A percentile compares a stretch with the other conserved stretches of the same genome.
These are phyloP conservation scores for Esox masquinongy DNA, from an alignment of 2,797 vertebrate genomes.

Conservation along the genomic window DNA sequence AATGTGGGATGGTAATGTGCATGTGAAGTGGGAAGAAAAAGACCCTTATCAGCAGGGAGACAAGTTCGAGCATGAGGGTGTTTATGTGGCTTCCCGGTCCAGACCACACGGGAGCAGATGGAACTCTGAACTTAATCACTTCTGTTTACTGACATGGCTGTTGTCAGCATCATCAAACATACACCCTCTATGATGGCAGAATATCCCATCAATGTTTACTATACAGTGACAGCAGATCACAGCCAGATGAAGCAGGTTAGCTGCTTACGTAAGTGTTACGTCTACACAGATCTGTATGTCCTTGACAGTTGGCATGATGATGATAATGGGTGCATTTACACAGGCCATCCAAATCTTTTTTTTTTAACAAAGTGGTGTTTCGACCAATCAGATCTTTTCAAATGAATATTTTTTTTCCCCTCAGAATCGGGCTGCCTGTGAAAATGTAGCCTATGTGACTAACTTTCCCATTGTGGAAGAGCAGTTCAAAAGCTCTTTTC, in stretches of 20 bases:
- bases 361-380: no score
- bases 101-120: conserved; percentile 5
- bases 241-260: not conserved
- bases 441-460: not conserved
- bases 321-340: not conserved
- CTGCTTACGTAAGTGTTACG: not conserved
- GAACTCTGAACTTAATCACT: not conserved
- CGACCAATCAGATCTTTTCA: no score
- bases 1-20: conserved; percentile 18
- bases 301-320: not conserved
- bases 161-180: not conserved
- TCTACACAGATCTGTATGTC: not conserved
- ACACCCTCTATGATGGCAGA: not conserved
- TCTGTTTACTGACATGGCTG: not conserved
- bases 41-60: conserved; percentile 23
- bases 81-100: conserved; percentile 20
- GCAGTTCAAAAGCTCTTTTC: not conserved
- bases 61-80: conserved; percentile 21
- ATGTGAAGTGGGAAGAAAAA: conserved; percentile 4
- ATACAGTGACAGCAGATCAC: not conserved
- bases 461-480: not conserved
- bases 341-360: no score
- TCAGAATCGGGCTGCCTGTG: no score
- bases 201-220: not conserved
- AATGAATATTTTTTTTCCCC: no score